Evolutionary conservation across 2,888 invertebrate species (phyloP).

Genomic region (Limnephilus rhombicus): DNA sequence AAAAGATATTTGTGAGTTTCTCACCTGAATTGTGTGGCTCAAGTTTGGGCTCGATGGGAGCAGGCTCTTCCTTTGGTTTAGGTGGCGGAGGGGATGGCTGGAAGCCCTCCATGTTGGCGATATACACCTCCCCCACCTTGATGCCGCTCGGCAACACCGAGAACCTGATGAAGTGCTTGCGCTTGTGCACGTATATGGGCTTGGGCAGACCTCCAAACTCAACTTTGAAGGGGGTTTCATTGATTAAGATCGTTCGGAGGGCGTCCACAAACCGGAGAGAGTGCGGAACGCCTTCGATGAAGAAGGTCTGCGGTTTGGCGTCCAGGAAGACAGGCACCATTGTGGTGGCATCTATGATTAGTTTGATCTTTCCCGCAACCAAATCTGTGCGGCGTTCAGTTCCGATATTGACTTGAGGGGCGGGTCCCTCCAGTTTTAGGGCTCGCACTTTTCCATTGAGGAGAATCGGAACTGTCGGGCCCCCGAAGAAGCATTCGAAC

Average conservation of each 20-base stretch:
- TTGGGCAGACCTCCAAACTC: constrained; percentile 92
- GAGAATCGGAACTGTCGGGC: constrained; percentile 88
- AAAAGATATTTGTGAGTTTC: background rate
- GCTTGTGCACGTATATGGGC: constrained; percentile 85
- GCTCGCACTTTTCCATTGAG: constrained; percentile 87
- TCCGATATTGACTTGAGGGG: constrained; percentile 96
- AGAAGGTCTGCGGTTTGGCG: constrained; percentile 88
- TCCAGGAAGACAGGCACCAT: constrained; percentile 90
- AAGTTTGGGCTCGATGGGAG: background rate
- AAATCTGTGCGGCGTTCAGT: constrained; percentile 87
- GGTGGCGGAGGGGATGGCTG: background rate
- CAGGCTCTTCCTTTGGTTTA: background rate
- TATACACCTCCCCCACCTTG: constrained; percentile 83
- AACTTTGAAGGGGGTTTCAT: constrained; percentile 86
- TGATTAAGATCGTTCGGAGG: constrained; percentile 86
- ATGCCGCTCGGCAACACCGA: constrained; percentile 87
- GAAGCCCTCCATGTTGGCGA: constrained; percentile 85
- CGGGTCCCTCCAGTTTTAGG: constrained; percentile 92
- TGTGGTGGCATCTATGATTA: constrained; percentile 88
- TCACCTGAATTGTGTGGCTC: constrained; percentile 3
- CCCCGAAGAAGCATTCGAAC: constrained; percentile 96
- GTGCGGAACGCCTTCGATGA: constrained; percentile 84
- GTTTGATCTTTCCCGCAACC: constrained; percentile 89
- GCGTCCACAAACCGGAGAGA: constrained; percentile 90
- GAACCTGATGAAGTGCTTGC: constrained; percentile 89